Conservation (phyloP, 1,140 invertebrate species). For the Lepidurus apus region DNA sequence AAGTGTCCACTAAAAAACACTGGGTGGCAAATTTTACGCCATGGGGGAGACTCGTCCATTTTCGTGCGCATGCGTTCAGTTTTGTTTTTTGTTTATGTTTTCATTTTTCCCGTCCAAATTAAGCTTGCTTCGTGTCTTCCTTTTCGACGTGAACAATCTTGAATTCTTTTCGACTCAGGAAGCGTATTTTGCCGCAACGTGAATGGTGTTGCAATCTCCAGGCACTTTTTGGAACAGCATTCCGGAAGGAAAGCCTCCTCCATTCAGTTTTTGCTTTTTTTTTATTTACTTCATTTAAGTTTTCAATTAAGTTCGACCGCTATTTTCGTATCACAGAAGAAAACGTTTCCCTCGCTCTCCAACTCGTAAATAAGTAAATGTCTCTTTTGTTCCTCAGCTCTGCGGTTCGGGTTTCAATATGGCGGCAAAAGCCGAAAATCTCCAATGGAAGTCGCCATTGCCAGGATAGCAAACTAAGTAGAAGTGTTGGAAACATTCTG, state of each 20-base stretch:
- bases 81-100: no score
- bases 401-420: not conserved
- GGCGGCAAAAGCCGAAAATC: not conserved
- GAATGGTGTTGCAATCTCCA: slow-evolving; percentile 7
- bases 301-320: slow-evolving; percentile 3
- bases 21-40: not conserved
- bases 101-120: not conserved
- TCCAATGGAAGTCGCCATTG: not conserved
- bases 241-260: not conserved
- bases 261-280: not conserved
- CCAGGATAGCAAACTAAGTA: not conserved
- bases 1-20: not conserved
- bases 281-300: not conserved
- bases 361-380: not conserved
- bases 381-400: not conserved
- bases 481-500: not conserved
- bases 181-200: not conserved
- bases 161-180: no score
- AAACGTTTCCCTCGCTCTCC: not conserved
- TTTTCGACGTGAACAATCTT: no score
- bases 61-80: not conserved
- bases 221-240: not conserved
- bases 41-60: not conserved
- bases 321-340: slow-evolving; percentile 5
- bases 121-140: no score